phyloP scores from a whole-genome alignment of 2,888 invertebrate species.

The Leistus spinibarbis region DNA sequence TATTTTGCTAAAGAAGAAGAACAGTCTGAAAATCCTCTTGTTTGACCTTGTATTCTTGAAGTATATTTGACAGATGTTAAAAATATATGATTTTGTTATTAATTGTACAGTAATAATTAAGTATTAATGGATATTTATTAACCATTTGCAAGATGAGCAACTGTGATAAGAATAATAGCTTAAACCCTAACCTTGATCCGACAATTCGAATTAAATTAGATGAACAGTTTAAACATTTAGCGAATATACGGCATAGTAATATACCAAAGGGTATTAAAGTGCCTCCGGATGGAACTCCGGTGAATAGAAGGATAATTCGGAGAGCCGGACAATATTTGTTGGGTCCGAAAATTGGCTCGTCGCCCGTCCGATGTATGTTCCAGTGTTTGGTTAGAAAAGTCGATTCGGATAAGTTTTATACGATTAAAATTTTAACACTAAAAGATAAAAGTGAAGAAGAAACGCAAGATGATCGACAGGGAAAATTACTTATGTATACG shows the following conservation, averaged over 20 bases:
- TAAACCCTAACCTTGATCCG: background rate
- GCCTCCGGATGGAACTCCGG: slow-evolving; percentile 61
- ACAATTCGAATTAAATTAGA: background rate
- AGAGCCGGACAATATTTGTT: slow-evolving; percentile 72
- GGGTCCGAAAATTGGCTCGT: slow-evolving; percentile 72
- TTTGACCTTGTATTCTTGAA: background rate
- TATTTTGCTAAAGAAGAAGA: too few species aligned
- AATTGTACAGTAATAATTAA: background rate
- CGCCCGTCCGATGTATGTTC: slow-evolving; percentile 77
- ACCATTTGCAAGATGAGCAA: background rate
- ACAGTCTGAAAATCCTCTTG: background rate
- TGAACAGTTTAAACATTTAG: background rate
- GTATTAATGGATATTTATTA: background rate
- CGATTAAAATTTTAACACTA: slow-evolving; percentile 65
- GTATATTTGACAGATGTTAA: background rate
- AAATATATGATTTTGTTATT: background rate
- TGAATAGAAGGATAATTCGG: slow-evolving; percentile 62
- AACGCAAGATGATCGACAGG: slow-evolving; percentile 76
- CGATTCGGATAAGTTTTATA: slow-evolving; percentile 71
- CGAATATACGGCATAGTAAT: background rate
- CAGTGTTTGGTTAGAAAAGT: slow-evolving; percentile 76
- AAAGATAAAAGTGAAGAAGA: slow-evolving; percentile 64
- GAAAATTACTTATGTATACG: slow-evolving; percentile 78
- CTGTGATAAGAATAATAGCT: background rate
- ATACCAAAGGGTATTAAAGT: slow-evolving; percentile 49